Percentiles rank a stretch among this genome's conserved stretches.
Conservation (phyloP, 37 sponge, comb jelly and placozoan species). For the Halichondria panicea region DNA sequence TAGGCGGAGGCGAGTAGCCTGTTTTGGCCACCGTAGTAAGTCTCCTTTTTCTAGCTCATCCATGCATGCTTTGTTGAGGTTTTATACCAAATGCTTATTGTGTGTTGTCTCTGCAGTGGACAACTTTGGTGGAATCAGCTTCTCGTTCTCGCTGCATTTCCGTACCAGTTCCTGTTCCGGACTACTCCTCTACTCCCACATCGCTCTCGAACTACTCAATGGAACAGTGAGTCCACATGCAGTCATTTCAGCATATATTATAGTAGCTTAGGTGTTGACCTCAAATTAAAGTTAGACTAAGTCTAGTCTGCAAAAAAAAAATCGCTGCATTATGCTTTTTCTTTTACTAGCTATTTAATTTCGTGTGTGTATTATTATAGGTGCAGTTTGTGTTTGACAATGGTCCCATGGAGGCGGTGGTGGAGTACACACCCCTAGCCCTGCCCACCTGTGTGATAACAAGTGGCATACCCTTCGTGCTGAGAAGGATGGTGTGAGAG, state of each 20-base stretch:
- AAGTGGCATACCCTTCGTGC: conserved; percentile 42
- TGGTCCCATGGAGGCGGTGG: conserved; percentile 27
- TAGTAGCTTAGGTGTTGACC: not conserved
- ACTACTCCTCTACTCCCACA: conserved; percentile 35
- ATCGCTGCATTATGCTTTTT: no score
- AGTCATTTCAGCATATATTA: no score
- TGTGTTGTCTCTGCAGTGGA: conserved; percentile 4
- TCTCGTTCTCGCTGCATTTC: conserved; percentile 29
- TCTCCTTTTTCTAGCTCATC: no score
- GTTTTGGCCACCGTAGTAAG: no score
- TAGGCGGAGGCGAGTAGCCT: no score
- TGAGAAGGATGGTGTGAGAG: conserved; percentile 21
- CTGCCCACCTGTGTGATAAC: conserved; percentile 23
- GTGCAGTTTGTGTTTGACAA: no score
- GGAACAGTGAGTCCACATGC: conserved; percentile 21
- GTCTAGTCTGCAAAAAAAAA: no score
- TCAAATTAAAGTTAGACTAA: no score
- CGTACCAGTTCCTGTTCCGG: conserved; percentile 36
- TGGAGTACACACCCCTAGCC: conserved; percentile 31
- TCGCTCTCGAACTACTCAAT: conserved; percentile 31
- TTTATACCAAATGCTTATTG: not conserved
- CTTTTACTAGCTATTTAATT: no score
- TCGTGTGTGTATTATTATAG: no score
- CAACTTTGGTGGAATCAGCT: conserved; percentile 2
- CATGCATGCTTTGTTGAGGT: no score